A percentile compares a stretch with the other conserved stretches of the same genome.
Conservation (phyloP, 2,888 invertebrate species). For the Tachystola acroxantha region DNA sequence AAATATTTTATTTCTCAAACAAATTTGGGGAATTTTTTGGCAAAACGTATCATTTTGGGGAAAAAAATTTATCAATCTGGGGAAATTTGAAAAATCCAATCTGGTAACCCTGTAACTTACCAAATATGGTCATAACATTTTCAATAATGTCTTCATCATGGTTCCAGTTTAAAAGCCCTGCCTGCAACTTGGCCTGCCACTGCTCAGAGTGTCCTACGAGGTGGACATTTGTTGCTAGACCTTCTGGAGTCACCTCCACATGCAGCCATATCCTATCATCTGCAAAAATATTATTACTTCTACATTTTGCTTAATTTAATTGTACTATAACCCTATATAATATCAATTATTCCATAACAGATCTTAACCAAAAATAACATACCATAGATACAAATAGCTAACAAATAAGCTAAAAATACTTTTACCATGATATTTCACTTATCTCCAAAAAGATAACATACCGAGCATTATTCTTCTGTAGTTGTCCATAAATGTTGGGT, state of each 20-base stretch:
- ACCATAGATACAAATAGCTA: too few species aligned
- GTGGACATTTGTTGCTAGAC: constrained; percentile 52
- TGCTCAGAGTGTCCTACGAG: constrained; percentile 50
- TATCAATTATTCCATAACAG: neutral
- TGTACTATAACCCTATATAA: neutral
- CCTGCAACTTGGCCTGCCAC: constrained; percentile 52
- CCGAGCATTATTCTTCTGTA: constrained; percentile 58
- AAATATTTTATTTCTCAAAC: too few species aligned
- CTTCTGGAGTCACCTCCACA: constrained; percentile 54
- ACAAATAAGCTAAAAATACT: too few species aligned
- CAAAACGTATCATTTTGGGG: too few species aligned
- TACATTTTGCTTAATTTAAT: too few species aligned
- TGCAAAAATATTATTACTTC: constrained; percentile 31
- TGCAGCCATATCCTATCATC: constrained; percentile 63
- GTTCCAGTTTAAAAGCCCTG: constrained; percentile 53
- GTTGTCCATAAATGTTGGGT: constrained; percentile 53
- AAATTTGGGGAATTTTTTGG: too few species aligned
- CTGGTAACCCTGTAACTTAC: too few species aligned
- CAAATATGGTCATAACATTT: constrained; percentile 53
- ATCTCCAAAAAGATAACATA: too few species aligned
- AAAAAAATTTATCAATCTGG: too few species aligned
- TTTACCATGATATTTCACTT: too few species aligned
- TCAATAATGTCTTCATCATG: constrained; percentile 61
- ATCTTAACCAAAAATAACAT: too few species aligned
- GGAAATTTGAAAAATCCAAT: too few species aligned